Percentiles rank a stretch among this genome's conserved stretches.
Evolutionary conservation across 2,113 vertebrate species (phyloP).

Genomic region (Polypterus bichir): DNA sequence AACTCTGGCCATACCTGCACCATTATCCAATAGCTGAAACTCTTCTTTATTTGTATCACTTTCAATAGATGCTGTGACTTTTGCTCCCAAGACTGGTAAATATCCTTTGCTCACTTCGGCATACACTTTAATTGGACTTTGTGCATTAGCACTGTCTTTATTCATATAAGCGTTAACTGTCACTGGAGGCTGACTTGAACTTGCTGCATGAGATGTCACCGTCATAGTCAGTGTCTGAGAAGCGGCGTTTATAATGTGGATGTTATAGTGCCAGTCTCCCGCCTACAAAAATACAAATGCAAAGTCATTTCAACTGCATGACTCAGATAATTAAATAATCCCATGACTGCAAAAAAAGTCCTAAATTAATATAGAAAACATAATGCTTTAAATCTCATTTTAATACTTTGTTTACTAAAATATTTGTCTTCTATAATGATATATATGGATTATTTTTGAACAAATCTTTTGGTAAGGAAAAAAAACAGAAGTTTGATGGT

Average conservation of each 20-base stretch:
- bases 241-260: constrained; percentile 28
- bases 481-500: no score
- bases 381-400: no score
- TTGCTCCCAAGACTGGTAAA: constrained; percentile 34
- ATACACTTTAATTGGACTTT: constrained; percentile 34
- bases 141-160: constrained; percentile 27
- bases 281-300: constrained; percentile 22
- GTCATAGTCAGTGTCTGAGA: constrained; percentile 35
- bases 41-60: constrained; percentile 16
- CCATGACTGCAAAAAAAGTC: no score
- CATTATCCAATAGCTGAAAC: constrained; percentile 40
- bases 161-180: constrained; percentile 29
- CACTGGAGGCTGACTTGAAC: constrained; percentile 19
- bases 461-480: no score
- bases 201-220: constrained; percentile 33
- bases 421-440: no score
- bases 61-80: constrained; percentile 37
- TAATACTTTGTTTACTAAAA: no score
- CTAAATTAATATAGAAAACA: no score
- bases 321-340: no score
- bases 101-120: constrained; percentile 39
- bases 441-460: no score
- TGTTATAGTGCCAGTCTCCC: constrained; percentile 38
- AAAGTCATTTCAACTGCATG: no score
- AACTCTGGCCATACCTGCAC: constrained; percentile 35